Conservation (phyloP, 2,113 vertebrate genomes). For the Pteruthius melanotis region DNA sequence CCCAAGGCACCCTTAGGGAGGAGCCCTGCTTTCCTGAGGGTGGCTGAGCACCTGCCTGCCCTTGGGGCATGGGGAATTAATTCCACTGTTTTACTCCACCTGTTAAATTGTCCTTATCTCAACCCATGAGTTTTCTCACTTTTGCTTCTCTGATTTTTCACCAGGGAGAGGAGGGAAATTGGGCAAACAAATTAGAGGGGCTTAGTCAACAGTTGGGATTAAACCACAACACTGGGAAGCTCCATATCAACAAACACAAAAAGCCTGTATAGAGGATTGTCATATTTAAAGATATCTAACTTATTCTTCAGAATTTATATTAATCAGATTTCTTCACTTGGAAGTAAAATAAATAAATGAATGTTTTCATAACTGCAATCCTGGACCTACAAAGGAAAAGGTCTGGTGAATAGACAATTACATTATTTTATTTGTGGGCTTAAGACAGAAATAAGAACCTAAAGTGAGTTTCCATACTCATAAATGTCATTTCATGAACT, state of each 20-base stretch:
- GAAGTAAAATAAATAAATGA: not conserved
- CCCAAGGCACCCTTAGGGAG: not conserved
- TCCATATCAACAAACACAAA: not conserved
- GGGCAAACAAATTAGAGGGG: not conserved
- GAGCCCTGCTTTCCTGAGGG: not conserved
- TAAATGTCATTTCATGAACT: not conserved
- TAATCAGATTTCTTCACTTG: not conserved
- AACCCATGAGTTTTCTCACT: not conserved
- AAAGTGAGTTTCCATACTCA: not conserved
- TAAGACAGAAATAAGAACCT: not conserved
- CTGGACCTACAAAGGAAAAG: not conserved
- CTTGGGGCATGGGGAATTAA: not conserved
- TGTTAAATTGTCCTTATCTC: not conserved
- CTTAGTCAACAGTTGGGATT: not conserved
- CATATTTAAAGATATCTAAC: not conserved
- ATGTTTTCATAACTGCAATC: not conserved
- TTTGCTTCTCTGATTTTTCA: not conserved
- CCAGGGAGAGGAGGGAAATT: not conserved
- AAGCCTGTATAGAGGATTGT: not conserved
- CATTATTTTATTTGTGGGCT: not conserved
- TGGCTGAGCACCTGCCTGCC: not conserved
- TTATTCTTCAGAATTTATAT: not conserved
- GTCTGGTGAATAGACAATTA: not conserved
- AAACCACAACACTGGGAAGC: not conserved
- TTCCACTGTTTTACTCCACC: not conserved